Percentiles rank a stretch among this genome's conserved stretches.
These are phyloP conservation scores for Geotria australis DNA, from an alignment of 2,797 vertebrate genomes.

Conservation along the genomic window DNA sequence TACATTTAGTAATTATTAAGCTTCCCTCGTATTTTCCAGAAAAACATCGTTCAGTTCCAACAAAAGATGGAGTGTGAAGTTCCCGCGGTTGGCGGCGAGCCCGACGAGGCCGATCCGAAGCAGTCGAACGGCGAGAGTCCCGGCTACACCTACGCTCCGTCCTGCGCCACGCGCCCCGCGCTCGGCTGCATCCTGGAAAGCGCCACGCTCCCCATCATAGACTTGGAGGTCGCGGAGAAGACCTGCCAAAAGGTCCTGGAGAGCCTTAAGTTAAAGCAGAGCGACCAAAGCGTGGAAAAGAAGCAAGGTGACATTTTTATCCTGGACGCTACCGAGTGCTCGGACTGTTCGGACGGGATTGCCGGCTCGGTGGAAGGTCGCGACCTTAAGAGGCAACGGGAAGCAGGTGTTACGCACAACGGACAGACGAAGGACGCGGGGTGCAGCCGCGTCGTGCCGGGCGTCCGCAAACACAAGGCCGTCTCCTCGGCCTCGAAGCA, in stretches of 20 bases:
- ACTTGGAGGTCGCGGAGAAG: constrained; percentile 44
- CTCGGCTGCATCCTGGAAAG: constrained; percentile 48
- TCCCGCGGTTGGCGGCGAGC: too few species aligned
- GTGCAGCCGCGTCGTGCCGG: constrained; percentile 2
- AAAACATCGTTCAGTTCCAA: too few species aligned
- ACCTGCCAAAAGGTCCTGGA: constrained; percentile 69
- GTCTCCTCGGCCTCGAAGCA: constrained; percentile 40
- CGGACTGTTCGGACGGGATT: not conserved
- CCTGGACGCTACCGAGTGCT: not conserved
- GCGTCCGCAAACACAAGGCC: constrained; percentile 5
- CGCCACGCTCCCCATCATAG: constrained; percentile 39
- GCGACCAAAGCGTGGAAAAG: not conserved
- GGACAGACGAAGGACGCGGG: constrained; percentile 12
- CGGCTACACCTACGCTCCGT: not conserved
- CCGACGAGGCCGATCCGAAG: too few species aligned
- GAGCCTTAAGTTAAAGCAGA: constrained; percentile 33
- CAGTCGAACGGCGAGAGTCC: constrained; percentile 3
- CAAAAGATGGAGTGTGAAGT: too few species aligned
- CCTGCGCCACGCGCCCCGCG: constrained; percentile 5
- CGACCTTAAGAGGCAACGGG: constrained; percentile 6
- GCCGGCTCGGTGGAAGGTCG: constrained; percentile 1
- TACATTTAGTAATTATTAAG: too few species aligned
- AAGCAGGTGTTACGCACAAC: constrained; percentile 14
- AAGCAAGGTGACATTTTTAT: not conserved
- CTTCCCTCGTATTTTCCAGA: too few species aligned